These are phyloP conservation scores for Megaleporinus macrocephalus DNA, from an alignment of 2,113 vertebrate species.

Conservation along the genomic window DNA sequence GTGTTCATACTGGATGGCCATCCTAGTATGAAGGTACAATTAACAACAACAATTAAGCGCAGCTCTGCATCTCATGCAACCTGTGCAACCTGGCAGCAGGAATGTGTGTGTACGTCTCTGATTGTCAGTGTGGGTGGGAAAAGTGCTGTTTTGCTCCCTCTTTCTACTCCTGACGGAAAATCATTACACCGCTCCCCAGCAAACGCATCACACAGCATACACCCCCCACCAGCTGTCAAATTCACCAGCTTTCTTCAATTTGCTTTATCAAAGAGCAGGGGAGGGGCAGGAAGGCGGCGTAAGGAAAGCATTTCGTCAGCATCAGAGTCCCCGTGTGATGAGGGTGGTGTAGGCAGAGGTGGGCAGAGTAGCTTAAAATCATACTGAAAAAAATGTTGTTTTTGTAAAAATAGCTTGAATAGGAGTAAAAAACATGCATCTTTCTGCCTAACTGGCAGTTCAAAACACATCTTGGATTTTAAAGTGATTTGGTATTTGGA, in stretches of 20 bases:
- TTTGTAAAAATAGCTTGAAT: too few relatives aligned
- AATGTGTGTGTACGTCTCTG: background rate
- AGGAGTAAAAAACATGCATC: too few relatives aligned
- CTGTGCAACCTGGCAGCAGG: background rate
- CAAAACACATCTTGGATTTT: too few relatives aligned
- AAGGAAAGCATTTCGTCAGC: constrained; percentile 57
- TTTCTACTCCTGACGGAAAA: constrained; percentile 62
- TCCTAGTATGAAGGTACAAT: too few relatives aligned
- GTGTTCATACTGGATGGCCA: too few relatives aligned
- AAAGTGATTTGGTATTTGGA: too few relatives aligned
- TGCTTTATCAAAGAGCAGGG: constrained; percentile 23
- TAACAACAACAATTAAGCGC: too few relatives aligned
- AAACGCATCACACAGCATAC: constrained; percentile 55
- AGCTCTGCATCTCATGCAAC: background rate
- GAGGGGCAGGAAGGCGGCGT: constrained; percentile 49
- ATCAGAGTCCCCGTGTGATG: constrained; percentile 67
- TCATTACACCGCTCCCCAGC: constrained; percentile 63
- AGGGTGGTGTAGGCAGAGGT: constrained; percentile 32
- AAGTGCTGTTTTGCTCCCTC: constrained; percentile 31
- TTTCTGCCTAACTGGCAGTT: too few relatives aligned
- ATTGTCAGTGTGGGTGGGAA: background rate
- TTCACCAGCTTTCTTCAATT: constrained; percentile 54
- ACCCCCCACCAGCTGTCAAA: constrained; percentile 62
- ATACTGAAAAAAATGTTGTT: too few relatives aligned
- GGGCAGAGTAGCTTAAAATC: background rate